Percentiles rank a stretch among this genome's conserved stretches.
Evolutionary conservation across 2,888 invertebrate species (phyloP).

Genomic region (Tenthredo mesomela): DNA sequence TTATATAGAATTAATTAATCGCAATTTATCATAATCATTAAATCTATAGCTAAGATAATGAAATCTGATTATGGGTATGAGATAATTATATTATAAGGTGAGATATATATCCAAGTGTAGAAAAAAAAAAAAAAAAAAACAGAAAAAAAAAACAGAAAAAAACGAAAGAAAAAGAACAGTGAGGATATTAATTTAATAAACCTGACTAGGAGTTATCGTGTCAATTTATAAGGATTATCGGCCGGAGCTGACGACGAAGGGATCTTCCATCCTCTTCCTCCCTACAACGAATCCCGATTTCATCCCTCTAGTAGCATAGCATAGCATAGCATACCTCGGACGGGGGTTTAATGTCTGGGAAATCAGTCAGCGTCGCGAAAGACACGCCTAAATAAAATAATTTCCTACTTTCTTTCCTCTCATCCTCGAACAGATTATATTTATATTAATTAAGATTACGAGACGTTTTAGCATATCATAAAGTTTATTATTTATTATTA

Average conservation of each 20-base stretch:
- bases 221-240: slow-evolving; percentile 69
- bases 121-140: not conserved
- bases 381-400: not conserved
- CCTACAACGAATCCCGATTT: not conserved
- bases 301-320: slow-evolving; percentile 55
- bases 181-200: slow-evolving; percentile 69
- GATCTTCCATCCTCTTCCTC: not conserved
- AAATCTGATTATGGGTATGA: not conserved
- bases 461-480: not conserved
- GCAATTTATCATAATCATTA: not conserved
- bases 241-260: slow-evolving; percentile 40
- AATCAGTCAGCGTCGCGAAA: slow-evolving; percentile 61
- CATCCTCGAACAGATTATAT: slow-evolving; percentile 34
- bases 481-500: slow-evolving; percentile 1
- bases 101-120: not conserved
- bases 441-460: slow-evolving; percentile 46
- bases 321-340: slow-evolving; percentile 27
- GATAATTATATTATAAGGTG: not conserved
- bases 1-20: too few relatives aligned
- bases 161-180: slow-evolving; percentile 37
- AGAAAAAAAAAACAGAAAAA: slow-evolving; percentile 25
- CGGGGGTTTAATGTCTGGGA: slow-evolving; percentile 62
- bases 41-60: not conserved
- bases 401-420: not conserved
- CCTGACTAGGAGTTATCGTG: slow-evolving; percentile 67